These are phyloP conservation scores for Chionodraco myersi DNA, from an alignment of 2,113 vertebrate species.

Conservation along the genomic window DNA sequence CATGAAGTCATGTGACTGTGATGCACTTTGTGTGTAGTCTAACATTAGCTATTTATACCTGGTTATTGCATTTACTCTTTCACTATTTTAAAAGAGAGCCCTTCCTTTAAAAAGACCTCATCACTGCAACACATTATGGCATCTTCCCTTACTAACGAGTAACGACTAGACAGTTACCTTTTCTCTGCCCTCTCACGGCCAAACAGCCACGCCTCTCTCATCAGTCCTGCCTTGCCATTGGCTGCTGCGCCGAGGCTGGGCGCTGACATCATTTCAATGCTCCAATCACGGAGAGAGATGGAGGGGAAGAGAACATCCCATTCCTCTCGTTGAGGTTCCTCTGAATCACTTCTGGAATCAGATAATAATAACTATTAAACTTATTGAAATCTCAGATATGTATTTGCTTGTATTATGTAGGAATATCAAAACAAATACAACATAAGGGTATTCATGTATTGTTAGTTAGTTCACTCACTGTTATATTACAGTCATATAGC, in stretches of 20 bases:
- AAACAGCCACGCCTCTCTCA: conserved; percentile 76
- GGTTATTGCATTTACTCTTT: too few relatives aligned
- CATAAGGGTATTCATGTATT: not conserved
- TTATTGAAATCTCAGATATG: not conserved
- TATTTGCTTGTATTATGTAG: not conserved
- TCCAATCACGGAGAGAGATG: conserved; percentile 78
- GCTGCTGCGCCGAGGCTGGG: conserved; percentile 52
- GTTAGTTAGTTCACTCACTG: not conserved
- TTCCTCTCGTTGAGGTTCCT: conserved; percentile 51
- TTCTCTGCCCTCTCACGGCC: conserved; percentile 53
- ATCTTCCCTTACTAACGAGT: too few relatives aligned
- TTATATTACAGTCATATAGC: not conserved
- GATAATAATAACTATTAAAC: not conserved
- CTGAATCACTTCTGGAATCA: conserved; percentile 47
- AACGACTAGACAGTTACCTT: conserved; percentile 40
- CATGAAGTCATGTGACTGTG: too few relatives aligned
- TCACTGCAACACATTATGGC: too few relatives aligned
- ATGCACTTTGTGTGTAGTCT: too few relatives aligned
- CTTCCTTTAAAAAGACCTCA: too few relatives aligned
- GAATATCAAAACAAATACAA: not conserved
- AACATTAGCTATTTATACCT: too few relatives aligned
- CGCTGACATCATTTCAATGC: conserved; percentile 74
- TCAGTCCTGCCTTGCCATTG: conserved; percentile 55
- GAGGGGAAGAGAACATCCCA: conserved; percentile 76
- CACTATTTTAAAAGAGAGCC: too few relatives aligned